phyloP scores from a whole-genome alignment of 2,797 vertebrate species.

The Parauchenoglanis punctatus region DNA sequence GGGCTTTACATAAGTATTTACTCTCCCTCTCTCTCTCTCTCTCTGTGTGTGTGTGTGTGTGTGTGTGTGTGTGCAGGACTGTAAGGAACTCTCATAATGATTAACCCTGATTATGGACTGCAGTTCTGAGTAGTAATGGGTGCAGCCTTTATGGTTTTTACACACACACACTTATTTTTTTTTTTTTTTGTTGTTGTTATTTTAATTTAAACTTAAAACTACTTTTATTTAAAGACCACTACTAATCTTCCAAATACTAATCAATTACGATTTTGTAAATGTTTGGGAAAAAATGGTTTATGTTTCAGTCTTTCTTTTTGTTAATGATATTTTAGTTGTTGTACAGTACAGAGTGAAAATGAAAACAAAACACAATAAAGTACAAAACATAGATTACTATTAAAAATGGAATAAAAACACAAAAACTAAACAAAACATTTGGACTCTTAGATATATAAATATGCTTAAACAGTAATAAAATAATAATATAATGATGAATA shows the following conservation, averaged over 20 bases:
- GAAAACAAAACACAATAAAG: neutral
- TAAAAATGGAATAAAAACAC: neutral
- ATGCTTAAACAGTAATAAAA: neutral
- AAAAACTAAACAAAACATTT: neutral
- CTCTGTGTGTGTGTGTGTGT: neutral
- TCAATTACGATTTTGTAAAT: neutral
- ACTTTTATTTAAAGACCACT: neutral
- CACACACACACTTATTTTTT: neutral
- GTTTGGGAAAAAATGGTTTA: neutral
- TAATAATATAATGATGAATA: neutral
- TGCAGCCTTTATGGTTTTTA: neutral
- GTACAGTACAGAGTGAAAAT: neutral
- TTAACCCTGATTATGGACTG: neutral
- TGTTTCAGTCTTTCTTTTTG: neutral
- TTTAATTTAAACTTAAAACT: too few relatives aligned
- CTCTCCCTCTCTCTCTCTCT: conserved; percentile 9
- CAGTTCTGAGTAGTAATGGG: neutral
- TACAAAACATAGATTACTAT: neutral
- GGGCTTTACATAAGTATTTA: neutral
- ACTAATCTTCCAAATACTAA: neutral
- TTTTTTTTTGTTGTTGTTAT: neutral
- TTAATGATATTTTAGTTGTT: neutral
- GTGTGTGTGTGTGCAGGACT: neutral
- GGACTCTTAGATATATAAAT: neutral
- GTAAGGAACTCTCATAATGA: neutral